Evolutionary conservation across 2,797 vertebrate species (phyloP).

Genomic region (Perodicticus potto): DNA sequence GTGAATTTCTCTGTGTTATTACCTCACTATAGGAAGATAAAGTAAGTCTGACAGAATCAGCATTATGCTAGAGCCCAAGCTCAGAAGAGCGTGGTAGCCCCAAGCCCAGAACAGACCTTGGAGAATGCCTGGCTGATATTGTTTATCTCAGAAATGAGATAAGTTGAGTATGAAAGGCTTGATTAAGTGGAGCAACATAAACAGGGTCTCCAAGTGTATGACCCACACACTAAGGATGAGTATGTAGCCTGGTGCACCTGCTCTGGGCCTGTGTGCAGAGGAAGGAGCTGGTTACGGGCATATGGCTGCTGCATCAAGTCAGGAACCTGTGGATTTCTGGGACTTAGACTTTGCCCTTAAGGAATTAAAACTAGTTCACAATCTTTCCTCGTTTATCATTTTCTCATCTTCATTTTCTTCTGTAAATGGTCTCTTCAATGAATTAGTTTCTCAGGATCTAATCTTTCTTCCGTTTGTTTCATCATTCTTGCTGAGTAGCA

Average conservation of each 20-base stretch:
- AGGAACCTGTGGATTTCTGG: background rate
- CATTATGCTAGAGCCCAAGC: background rate
- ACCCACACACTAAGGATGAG: background rate
- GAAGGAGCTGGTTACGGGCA: background rate
- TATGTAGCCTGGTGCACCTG: background rate
- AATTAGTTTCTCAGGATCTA: background rate
- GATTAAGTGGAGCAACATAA: background rate
- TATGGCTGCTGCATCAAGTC: background rate
- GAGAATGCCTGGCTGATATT: background rate
- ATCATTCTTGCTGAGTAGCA: background rate
- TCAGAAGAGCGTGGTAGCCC: too few relatives aligned
- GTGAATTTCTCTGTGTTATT: background rate
- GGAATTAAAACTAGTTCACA: background rate
- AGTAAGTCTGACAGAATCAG: background rate
- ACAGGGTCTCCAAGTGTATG: background rate
- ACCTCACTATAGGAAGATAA: background rate
- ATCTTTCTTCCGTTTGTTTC: background rate
- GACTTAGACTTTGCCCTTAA: background rate
- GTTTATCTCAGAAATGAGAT: background rate
- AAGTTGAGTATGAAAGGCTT: background rate
- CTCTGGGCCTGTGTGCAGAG: too few relatives aligned
- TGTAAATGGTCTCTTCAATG: background rate
- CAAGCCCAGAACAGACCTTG: background rate
- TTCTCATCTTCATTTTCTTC: background rate
- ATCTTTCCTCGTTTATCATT: background rate